These are phyloP conservation scores for Eupithecia tripunctaria DNA, from an alignment of 2,888 invertebrate genomes.

Conservation along the genomic window DNA sequence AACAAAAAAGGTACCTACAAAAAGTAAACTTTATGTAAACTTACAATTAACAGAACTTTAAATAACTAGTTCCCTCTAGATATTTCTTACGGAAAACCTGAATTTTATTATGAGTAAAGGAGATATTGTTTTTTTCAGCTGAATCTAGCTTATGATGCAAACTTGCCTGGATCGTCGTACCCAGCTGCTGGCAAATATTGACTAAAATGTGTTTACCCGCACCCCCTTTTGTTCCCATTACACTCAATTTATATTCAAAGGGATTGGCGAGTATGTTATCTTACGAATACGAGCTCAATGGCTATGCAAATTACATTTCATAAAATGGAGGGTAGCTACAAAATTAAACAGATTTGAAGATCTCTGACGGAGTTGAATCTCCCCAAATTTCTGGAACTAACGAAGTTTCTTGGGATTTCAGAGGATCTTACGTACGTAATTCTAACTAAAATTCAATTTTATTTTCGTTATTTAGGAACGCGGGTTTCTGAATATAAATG, in stretches of 20 bases:
- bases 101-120: neutral
- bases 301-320: conserved; percentile 52
- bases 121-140: neutral
- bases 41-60: too few relatives aligned
- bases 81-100: neutral
- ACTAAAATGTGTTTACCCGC: conserved; percentile 33
- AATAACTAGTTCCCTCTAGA: too few relatives aligned
- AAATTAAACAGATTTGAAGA: conserved; percentile 56
- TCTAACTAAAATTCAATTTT: conserved; percentile 43
- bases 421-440: conserved; percentile 31
- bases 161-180: neutral
- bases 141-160: neutral
- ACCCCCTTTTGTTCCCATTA: conserved; percentile 36
- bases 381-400: conserved; percentile 40
- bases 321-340: conserved; percentile 47
- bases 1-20: too few relatives aligned
- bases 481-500: neutral
- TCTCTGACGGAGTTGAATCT: conserved; percentile 47
- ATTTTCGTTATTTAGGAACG: conserved; percentile 12
- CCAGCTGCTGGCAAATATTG: conserved; percentile 23
- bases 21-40: too few relatives aligned
- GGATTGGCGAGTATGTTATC: conserved; percentile 35
- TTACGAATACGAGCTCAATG: conserved; percentile 41
- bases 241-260: conserved; percentile 37
- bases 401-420: conserved; percentile 41